A percentile compares a stretch with the other conserved stretches of the same genome.
phyloP scores from a whole-genome alignment of 2,888 invertebrate genomes.

The Cataglyphis cursor region DNA sequence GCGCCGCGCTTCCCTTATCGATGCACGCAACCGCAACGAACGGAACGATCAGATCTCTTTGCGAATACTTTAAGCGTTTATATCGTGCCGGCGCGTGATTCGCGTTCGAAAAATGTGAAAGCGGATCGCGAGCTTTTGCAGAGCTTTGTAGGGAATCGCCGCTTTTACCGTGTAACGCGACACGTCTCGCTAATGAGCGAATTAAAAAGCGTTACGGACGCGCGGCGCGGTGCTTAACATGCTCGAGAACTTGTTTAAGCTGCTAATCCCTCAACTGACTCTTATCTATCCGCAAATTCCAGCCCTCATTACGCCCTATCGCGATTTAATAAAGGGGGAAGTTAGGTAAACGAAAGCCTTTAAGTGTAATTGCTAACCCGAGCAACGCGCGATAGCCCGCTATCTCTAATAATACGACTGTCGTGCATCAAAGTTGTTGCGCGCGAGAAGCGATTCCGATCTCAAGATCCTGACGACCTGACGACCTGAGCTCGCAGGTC shows the following conservation, averaged over 20 bases:
- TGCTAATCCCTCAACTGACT: slow-evolving; percentile 31
- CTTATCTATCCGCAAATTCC: slow-evolving; percentile 55
- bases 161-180: slow-evolving; percentile 28
- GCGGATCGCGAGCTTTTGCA: not conserved
- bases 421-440: slow-evolving; percentile 72
- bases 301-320: slow-evolving; percentile 50
- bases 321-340: slow-evolving; percentile 52
- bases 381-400: slow-evolving; percentile 61
- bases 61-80: slow-evolving; percentile 73
- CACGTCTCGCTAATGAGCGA: slow-evolving; percentile 44
- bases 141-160: not conserved
- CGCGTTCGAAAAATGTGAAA: slow-evolving; percentile 26
- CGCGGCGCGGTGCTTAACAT: slow-evolving; percentile 40
- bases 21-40: slow-evolving; percentile 73
- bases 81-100: slow-evolving; percentile 67
- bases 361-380: slow-evolving; percentile 70
- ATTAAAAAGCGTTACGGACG: slow-evolving; percentile 37
- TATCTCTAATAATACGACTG: slow-evolving; percentile 77
- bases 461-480: slow-evolving; percentile 46
- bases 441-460: slow-evolving; percentile 64
- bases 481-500: slow-evolving; percentile 25
- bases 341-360: slow-evolving; percentile 57
- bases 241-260: slow-evolving; percentile 55
- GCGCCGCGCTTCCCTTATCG: slow-evolving; percentile 69
- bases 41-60: slow-evolving; percentile 70